Conservation (phyloP, 2,888 invertebrate species). For the Pantelozetes paolii region DNA sequence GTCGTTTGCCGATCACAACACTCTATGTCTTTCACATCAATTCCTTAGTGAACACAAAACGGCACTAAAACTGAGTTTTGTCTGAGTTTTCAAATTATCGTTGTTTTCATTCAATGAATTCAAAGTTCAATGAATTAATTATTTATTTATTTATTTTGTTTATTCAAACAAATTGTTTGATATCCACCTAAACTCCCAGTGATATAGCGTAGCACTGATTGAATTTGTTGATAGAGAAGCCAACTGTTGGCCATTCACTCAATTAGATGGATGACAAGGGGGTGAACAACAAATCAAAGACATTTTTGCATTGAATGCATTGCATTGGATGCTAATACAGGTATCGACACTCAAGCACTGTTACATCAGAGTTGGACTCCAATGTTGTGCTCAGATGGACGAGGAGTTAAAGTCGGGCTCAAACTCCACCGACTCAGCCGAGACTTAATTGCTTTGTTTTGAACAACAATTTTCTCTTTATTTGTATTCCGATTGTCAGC, state of each 20-base stretch:
- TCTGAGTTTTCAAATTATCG: not conserved
- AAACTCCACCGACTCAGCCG: not conserved
- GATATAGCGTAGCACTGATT: slow-evolving; percentile 13
- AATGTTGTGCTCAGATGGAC: not conserved
- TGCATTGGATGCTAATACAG: not conserved
- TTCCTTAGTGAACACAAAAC: not conserved
- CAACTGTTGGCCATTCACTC: slow-evolving; percentile 24
- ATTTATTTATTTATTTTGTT: slow-evolving; percentile 6
- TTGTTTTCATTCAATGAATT: not conserved
- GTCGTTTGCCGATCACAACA: not conserved
- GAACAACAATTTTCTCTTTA: not conserved
- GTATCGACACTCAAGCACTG: not conserved
- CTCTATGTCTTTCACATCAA: not conserved
- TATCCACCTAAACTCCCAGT: slow-evolving; percentile 5
- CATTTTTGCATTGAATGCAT: slow-evolving; percentile 20
- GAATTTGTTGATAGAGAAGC: not conserved
- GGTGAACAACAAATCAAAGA: slow-evolving; percentile 15
- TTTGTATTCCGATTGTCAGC: not conserved
- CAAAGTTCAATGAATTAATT: slow-evolving; percentile 18
- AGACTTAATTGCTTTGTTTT: not conserved
- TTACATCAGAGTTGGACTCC: slow-evolving; percentile 18
- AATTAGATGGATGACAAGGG: not conserved
- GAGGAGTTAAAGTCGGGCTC: not conserved
- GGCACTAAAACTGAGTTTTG: slow-evolving; percentile 18
- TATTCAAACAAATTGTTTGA: slow-evolving; percentile 10